Base-by-base conservation (phyloP, 2,888 invertebrate genomes). In the Ganaspis brasiliensis region DNA sequence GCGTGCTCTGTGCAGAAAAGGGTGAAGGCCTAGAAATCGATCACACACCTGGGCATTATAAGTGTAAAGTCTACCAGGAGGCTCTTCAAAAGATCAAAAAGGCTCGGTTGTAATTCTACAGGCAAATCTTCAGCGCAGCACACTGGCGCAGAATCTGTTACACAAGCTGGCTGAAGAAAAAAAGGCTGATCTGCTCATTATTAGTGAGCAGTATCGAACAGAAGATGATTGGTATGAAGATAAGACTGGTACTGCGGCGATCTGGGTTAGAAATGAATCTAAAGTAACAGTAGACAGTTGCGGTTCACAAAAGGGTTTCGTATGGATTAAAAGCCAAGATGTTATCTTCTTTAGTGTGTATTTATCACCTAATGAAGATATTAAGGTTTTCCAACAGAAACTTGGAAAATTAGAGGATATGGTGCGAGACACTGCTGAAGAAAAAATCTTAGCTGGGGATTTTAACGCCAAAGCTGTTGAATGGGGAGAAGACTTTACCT, bases 401-500 rank as follows among this genome's bases (percentile, higher is more conserved):
- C 63, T 81, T 10, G 73, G 57, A 3, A 49, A 19, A n/a, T 21
- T 79, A 12, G 63, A 79, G 56, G 61, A 81, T 2, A 37, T 61
- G 21, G 19, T 2, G 4, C 21, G 21, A 12, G 19, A 10, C 10
- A n/a, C n/a, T n/a, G n/a, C n/a, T 4, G 61, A 16, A 73, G 75
- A 3, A 63, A 63, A n/a, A 16, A 45, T 75, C 2, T 45, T 80
- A 0, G 79, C 72, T 9, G 75, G 78, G n/a, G n/a, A n/a, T n/a
- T n/a, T n/a, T n/a, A n/a, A n/a, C n/a, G n/a, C n/a, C n/a, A n/a
- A n/a, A n/a, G 78, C 76, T 8, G 8, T 79, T 70, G 77, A 83
- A 74, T 85, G 84, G 83, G 82, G 83, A 31, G 82, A 84, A 78
- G 76, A 77, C 31, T 12, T n/a, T 16, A 79, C 82, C 26, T 76